Percentiles rank a stretch among this genome's conserved stretches.
Evolutionary conservation across 2,113 vertebrate genomes (phyloP).

Genomic region (Phylloscopus trochilus): DNA sequence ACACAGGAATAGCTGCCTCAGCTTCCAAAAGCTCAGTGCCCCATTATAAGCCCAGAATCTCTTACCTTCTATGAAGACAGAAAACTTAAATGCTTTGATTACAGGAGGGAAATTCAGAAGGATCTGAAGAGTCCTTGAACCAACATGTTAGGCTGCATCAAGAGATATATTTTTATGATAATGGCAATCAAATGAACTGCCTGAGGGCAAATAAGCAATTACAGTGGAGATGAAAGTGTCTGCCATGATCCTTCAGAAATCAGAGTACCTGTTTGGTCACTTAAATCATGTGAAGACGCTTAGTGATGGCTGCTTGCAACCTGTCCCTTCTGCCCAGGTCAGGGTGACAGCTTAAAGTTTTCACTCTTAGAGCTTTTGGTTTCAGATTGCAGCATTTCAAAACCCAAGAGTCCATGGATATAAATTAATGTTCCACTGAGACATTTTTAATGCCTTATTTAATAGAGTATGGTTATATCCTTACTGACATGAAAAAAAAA

Average conservation of each 20-base stretch:
- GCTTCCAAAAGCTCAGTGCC: background rate
- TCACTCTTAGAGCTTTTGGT: background rate
- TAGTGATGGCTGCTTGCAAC: background rate
- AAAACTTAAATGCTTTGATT: background rate
- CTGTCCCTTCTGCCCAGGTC: background rate
- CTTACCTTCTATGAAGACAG: background rate
- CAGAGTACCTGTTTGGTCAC: slow-evolving; percentile 37
- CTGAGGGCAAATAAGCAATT: slow-evolving; percentile 9
- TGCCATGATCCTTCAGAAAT: slow-evolving; percentile 27
- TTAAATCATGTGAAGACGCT: background rate
- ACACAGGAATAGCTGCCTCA: background rate
- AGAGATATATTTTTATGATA: slow-evolving; percentile 26
- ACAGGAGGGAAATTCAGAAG: background rate
- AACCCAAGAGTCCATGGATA: background rate
- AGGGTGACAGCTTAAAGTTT: background rate
- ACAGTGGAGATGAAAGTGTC: slow-evolving; percentile 33
- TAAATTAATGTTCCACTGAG: background rate
- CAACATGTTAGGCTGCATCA: slow-evolving; percentile 9
- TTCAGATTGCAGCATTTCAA: background rate
- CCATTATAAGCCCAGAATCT: background rate
- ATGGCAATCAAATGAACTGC: slow-evolving; percentile 29
- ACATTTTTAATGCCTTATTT: background rate
- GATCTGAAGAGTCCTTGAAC: slow-evolving; percentile 33
- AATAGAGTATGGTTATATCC: background rate
- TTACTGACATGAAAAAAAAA: background rate